A percentile compares a stretch with the other conserved stretches of the same genome.
These are phyloP conservation scores for Phylloscopus trochiloides DNA, from an alignment of 2,113 vertebrate genomes.

Conservation along the genomic window DNA sequence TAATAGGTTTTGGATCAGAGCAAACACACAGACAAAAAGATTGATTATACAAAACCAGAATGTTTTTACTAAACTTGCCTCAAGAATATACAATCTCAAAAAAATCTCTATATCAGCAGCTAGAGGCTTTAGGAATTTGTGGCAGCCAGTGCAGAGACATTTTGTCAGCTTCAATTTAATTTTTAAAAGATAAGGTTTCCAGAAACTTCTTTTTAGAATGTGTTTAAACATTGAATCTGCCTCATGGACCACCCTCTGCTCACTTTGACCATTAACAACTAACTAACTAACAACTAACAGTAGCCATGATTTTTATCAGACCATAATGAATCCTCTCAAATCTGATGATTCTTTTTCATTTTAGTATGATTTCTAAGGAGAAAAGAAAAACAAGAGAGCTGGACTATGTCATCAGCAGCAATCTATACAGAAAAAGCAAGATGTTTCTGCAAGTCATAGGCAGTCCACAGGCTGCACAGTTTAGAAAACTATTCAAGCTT, in stretches of 20 bases:
- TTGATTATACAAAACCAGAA: slow-evolving; percentile 1
- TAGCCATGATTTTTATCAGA: not conserved
- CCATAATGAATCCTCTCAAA: not conserved
- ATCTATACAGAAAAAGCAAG: not conserved
- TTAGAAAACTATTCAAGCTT: not conserved
- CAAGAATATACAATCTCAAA: not conserved
- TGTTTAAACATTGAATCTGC: not conserved
- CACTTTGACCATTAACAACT: not conserved
- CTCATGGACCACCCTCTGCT: not conserved
- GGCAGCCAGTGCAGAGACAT: not conserved
- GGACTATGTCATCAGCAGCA: not conserved
- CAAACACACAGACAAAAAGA: slow-evolving; percentile 49
- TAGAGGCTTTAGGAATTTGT: slow-evolving; percentile 15
- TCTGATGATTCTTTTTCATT: not conserved
- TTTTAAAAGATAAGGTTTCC: not conserved
- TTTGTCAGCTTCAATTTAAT: slow-evolving; percentile 13
- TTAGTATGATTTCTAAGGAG: not conserved
- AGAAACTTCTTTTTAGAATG: not conserved
- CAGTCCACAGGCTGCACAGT: not conserved
- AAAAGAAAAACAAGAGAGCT: not conserved
- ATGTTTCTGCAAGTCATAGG: not conserved
- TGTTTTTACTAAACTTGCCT: slow-evolving; percentile 21
- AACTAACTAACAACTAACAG: not conserved
- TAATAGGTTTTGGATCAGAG: slow-evolving; percentile 48
- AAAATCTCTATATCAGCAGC: slow-evolving; percentile 20